Percentiles rank a stretch among this genome's conserved stretches.
phyloP scores from a whole-genome alignment of 2,113 vertebrate genomes.

The Callithrix jacchus region DNA sequence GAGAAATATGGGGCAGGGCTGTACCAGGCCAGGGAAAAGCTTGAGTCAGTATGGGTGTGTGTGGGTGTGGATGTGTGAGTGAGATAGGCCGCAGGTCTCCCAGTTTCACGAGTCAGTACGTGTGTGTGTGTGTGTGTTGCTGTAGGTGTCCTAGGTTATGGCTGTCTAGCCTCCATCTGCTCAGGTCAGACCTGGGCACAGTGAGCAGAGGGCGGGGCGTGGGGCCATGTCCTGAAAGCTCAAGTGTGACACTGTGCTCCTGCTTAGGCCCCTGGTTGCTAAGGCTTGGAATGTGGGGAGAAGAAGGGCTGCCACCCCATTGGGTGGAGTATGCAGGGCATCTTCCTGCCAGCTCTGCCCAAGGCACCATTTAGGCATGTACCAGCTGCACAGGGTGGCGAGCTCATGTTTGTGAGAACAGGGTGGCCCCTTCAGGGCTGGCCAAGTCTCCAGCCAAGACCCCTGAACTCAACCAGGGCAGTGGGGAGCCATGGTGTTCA shows the following conservation, averaged over 20 bases:
- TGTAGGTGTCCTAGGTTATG: not conserved
- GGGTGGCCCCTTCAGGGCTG: not conserved
- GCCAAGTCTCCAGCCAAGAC: not conserved
- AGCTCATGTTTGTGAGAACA: not conserved
- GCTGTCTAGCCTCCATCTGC: not conserved
- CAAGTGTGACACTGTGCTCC: not conserved
- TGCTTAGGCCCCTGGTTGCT: not conserved
- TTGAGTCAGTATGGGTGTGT: not conserved
- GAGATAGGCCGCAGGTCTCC: not conserved
- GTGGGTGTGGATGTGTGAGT: not conserved
- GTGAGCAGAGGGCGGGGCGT: not conserved
- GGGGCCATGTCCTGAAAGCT: not conserved
- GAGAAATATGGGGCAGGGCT: not conserved
- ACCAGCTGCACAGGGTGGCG: rapidly evolving
- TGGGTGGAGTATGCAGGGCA: not conserved
- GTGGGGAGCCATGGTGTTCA: not conserved
- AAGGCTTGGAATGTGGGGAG: not conserved
- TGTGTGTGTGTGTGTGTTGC: not conserved
- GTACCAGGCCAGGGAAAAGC: not conserved
- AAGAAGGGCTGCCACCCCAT: not conserved
- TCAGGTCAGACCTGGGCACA: not conserved
- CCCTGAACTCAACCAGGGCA: not conserved
- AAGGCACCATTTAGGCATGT: not conserved
- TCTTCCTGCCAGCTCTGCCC: not conserved
- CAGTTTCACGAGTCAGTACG: not conserved